Percentiles rank a stretch among this genome's conserved stretches.
phyloP scores from a whole-genome alignment of 2,113 vertebrate genomes.

The Dipodomys ordii region DNA sequence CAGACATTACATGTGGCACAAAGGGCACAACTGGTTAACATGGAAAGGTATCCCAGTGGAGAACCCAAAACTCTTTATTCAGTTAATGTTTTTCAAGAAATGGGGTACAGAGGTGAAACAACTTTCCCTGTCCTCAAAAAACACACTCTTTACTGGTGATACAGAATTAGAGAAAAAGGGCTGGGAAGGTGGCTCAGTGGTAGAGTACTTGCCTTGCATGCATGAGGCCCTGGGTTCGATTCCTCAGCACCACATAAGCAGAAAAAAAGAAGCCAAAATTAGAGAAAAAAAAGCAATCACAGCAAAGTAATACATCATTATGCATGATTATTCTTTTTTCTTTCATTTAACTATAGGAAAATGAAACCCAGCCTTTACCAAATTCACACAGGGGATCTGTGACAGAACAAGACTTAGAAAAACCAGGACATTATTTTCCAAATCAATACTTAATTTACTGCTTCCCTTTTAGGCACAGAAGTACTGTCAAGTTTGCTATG shows the following conservation, averaged over 20 bases:
- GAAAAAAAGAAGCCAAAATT: too few relatives aligned
- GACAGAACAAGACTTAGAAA: background rate
- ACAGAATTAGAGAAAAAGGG: background rate
- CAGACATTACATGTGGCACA: background rate
- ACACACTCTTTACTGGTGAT: background rate
- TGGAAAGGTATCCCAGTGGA: background rate
- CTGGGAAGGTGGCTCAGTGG: too few relatives aligned
- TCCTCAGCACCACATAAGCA: too few relatives aligned
- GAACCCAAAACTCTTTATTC: background rate
- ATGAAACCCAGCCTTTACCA: constrained; percentile 12
- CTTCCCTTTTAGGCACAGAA: background rate
- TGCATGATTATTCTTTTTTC: background rate
- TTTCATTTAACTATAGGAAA: constrained; percentile 43
- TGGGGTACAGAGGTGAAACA: background rate
- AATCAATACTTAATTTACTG: constrained; percentile 25
- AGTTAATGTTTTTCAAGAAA: background rate
- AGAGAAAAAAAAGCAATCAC: background rate
- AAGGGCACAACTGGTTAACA: background rate
- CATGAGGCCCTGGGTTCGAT: too few relatives aligned
- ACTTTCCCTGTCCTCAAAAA: background rate
- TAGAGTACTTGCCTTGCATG: too few relatives aligned
- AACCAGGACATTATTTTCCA: background rate
- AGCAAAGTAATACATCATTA: background rate
- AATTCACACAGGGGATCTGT: background rate
- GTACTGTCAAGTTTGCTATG: background rate